Percentiles rank a stretch among this genome's conserved stretches.
These are phyloP conservation scores for Ceriagrion tenellum DNA, from an alignment of 2,888 invertebrate genomes.

Conservation along the genomic window DNA sequence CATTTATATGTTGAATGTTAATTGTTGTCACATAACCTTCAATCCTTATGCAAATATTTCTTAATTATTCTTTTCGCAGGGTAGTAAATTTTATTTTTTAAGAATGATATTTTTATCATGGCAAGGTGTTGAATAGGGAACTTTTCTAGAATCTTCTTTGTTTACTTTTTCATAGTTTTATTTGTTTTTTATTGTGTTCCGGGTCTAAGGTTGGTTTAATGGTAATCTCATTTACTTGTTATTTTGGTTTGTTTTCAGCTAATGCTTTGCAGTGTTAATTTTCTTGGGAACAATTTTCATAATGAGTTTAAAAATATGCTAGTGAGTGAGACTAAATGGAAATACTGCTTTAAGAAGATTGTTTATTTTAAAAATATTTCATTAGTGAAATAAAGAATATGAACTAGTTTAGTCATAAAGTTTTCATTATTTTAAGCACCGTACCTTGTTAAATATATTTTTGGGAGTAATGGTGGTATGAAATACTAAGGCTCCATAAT, in stretches of 20 bases:
- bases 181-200: background rate
- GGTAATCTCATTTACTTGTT: background rate
- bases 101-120: background rate
- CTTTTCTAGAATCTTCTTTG: background rate
- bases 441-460: too few relatives aligned
- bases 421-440: background rate
- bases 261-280: slow-evolving; percentile 21
- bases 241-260: background rate
- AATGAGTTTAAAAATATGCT: background rate
- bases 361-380: slow-evolving; percentile 37
- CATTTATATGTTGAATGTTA: background rate
- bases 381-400: background rate
- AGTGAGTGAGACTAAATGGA: background rate
- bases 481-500: too few relatives aligned
- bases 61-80: background rate
- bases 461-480: too few relatives aligned
- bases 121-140: background rate
- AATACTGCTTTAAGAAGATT: slow-evolving; percentile 2
- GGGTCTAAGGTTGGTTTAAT: slow-evolving; percentile 14
- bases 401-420: background rate
- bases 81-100: slow-evolving; percentile 13
- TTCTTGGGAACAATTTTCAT: background rate
- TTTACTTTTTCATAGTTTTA: background rate
- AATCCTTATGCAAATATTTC: background rate
- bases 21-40: background rate